Base-by-base conservation (phyloP, 2,113 vertebrate species). In the Columba livia region DNA sequence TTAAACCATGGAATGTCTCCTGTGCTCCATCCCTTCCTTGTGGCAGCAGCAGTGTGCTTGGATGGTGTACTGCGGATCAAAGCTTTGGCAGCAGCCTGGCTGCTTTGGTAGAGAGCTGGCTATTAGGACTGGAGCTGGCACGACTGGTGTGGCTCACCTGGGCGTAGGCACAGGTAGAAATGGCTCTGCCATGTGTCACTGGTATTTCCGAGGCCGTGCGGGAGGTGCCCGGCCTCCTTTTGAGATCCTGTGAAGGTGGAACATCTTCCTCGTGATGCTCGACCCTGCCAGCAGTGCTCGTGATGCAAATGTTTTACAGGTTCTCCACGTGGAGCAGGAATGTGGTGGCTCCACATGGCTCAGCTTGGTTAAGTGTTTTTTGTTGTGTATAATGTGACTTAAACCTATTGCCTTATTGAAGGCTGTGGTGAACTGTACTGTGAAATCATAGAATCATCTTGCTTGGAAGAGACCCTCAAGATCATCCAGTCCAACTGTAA, bases 101-200 rank as follows among this genome's bases (percentile, higher is more conserved):
- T 48, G 20, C 57, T 60, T 44, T 36, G 26, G 26, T 28, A 10
- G 31, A 21, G 58, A 40, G 58, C 29, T 85, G 78, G 84, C 87
- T 26, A 38, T 38, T 42, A 32, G 66, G 48, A 2, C 23, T 38
- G 44, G 50, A 79, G 78, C 78, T 94, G 92, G 65, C 78, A 85
- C 0, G 1, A 26, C 78, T 79, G 79, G 53, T 80, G 26, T 57
- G 66, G 81, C 67, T 90, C 36, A 7, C 20, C 3, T 40, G 75
- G 88, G 85, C 89, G 91, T 47, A 71, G 84, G 42, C 70, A 36
- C 34, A 44, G 71, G 60, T 57, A 15, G 74, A 53, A 88, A 77
- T 88, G 82, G 40, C 54, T 91, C 50, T 94, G 88, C 50, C 12
- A 1, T 83, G 92, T 83, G 95, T 97, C 94, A 88, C 38, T 48